Percentiles rank a stretch among this genome's conserved stretches.
These are phyloP conservation scores for Tretioscincus oriximinensis DNA, from an alignment of 2,113 vertebrate genomes.

Conservation along the genomic window DNA sequence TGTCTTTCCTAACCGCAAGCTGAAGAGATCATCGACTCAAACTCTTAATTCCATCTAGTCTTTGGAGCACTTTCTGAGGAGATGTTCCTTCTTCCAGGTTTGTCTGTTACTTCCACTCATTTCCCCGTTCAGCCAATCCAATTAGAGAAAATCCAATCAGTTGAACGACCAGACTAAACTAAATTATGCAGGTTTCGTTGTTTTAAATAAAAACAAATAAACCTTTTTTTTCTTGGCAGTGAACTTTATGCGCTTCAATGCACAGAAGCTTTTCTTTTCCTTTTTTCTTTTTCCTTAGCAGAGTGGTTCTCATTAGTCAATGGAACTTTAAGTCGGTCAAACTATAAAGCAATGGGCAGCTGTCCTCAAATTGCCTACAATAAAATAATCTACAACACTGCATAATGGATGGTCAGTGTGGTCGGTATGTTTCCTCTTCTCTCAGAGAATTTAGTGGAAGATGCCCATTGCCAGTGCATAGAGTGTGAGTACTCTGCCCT, in stretches of 20 bases:
- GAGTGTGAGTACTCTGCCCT: no score
- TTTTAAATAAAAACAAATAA: background rate
- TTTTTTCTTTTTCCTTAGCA: conserved; percentile 54
- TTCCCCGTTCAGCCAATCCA: conserved; percentile 65
- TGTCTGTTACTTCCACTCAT: conserved; percentile 42
- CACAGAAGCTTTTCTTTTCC: conserved; percentile 13
- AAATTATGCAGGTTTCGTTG: conserved; percentile 66
- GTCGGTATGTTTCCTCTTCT: no score
- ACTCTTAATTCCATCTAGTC: conserved; percentile 46
- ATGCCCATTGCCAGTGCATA: no score
- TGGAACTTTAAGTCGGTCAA: conserved; percentile 51
- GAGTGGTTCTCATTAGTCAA: conserved; percentile 55
- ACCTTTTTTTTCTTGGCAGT: conserved; percentile 54
- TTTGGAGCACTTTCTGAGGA: conserved; percentile 58
- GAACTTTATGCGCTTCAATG: conserved; percentile 55
- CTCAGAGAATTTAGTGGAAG: no score
- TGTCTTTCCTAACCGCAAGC: background rate
- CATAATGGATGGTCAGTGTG: background rate
- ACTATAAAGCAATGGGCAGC: background rate
- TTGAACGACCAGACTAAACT: conserved; percentile 62
- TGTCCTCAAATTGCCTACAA: conserved; percentile 13
- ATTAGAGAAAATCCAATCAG: conserved; percentile 72
- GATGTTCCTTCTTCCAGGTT: conserved; percentile 43
- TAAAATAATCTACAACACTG: background rate
- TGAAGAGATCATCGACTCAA: conserved; percentile 12